A percentile compares a stretch with the other conserved stretches of the same genome.
phyloP scores from a whole-genome alignment of 1,140 invertebrate species.

The Drosophila azteca region DNA sequence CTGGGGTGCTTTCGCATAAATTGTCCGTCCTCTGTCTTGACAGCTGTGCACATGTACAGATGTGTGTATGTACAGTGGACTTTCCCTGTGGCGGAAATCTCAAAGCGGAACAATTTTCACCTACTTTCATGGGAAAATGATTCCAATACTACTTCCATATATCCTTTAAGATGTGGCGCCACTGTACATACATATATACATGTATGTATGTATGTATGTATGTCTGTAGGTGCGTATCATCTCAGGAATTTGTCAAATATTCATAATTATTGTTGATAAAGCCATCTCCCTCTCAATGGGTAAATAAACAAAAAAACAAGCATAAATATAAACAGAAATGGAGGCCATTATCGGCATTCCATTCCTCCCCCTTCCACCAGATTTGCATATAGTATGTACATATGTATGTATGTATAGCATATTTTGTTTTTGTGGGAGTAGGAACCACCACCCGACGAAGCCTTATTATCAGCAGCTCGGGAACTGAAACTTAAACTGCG shows the following conservation, averaged over 20 bases:
- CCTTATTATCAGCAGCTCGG: constrained; percentile 16
- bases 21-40: constrained; percentile 41
- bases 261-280: constrained; percentile 54
- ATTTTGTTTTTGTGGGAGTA: too few relatives aligned
- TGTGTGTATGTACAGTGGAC: constrained; percentile 4
- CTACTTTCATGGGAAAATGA: too few relatives aligned
- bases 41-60: constrained; percentile 37
- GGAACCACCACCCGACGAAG: not conserved
- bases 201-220: not conserved
- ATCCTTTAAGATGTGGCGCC: too few relatives aligned
- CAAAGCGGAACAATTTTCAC: too few relatives aligned
- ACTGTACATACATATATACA: too few relatives aligned
- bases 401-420: too few relatives aligned
- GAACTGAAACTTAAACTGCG: not conserved
- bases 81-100: too few relatives aligned
- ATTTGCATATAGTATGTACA: constrained; percentile 21
- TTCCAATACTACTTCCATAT: too few relatives aligned
- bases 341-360: constrained; percentile 31
- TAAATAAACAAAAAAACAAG: constrained; percentile 47
- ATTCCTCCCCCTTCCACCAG: not conserved
- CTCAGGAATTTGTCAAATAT: constrained; percentile 60
- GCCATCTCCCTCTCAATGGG: constrained; percentile 26
- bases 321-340: constrained; percentile 32
- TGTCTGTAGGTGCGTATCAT: not conserved
- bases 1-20: constrained; percentile 55